Base-by-base conservation (phyloP, 2,888 invertebrate species). In the Pollenia labialis region DNA sequence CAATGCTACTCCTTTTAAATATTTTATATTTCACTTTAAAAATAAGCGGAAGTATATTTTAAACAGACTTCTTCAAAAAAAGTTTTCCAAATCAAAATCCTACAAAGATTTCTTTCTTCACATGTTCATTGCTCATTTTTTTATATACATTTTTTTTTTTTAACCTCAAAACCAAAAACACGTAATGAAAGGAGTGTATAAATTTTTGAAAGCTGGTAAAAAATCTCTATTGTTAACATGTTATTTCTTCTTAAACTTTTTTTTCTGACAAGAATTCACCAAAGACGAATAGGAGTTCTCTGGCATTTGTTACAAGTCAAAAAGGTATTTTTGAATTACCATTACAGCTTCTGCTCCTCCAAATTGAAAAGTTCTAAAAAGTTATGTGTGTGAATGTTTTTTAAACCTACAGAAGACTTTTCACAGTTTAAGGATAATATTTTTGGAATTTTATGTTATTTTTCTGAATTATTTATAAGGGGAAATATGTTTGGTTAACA, bases 341-440 rank as follows among this genome's bases (percentile, higher is more conserved):
- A 32, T 32, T 32, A 1, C 23, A 11, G 32, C 23, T 58, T 10
- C 6, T 58, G 23, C 56, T 58, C 32, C 14, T 32, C 32, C 6
- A 6, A 32, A 32, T 32, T 32, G 32, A 32, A 32, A 32, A 16
- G 56, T 58, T 14, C 12, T 11, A 23, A 16, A 32, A 6, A 58
- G 2, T 12, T 7, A 32, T 32, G 32, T 12, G 10, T 14, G 12
- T 32, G 32, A 14, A 12, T 60, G 58, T 60, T 40, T 60, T 32
- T 60, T 32, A 32, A n/a, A 42, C 8, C 42, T 42, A n/a, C 10
- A 42, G 10, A 62, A 42, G n/a, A 62, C 11, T 42, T 62, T 42
- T 42, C 42, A 62, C 42, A 42, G 60, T 42, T 62, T 64, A 46
- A 46, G 44, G 42, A 64, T 16, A 64, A 64, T 32, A 64, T 64